Conservation (phyloP, 2,113 vertebrate species). For the Monopterus albus region DNA sequence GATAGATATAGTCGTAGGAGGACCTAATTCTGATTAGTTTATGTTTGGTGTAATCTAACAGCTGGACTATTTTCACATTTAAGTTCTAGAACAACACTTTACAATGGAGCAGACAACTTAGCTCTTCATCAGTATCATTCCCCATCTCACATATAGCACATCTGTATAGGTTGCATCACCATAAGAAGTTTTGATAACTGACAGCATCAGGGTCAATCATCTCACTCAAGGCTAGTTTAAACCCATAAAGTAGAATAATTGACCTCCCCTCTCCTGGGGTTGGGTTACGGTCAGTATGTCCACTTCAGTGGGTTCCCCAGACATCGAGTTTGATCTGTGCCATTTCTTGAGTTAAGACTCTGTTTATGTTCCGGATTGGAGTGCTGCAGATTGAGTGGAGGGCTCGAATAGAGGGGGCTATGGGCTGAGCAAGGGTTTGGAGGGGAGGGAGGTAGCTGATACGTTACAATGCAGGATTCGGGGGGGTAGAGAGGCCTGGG, state of each 20-base stretch:
- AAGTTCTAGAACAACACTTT: too few relatives aligned
- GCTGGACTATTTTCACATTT: background rate
- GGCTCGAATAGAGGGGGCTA: background rate
- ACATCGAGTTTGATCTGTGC: constrained; percentile 57
- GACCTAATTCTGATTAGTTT: background rate
- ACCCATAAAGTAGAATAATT: constrained; percentile 53
- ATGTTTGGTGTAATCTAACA: background rate
- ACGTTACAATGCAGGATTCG: background rate
- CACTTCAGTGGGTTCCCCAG: constrained; percentile 53
- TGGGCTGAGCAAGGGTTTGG: background rate
- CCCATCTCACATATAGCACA: background rate
- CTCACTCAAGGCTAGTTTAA: constrained; percentile 50
- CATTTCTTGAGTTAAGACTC: constrained; percentile 66
- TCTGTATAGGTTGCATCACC: constrained; percentile 2
- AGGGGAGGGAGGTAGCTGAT: constrained; percentile 9
- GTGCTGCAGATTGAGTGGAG: constrained; percentile 15
- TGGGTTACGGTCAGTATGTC: constrained; percentile 42
- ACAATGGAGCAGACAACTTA: too few relatives aligned
- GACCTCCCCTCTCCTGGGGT: constrained; percentile 37
- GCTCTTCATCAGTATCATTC: background rate
- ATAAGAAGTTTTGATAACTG: constrained; percentile 45
- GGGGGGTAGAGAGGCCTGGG: background rate
- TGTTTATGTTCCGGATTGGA: constrained; percentile 61
- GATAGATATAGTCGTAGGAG: background rate
- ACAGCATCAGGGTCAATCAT: constrained; percentile 24